These are phyloP conservation scores for Adelges cooleyi DNA, from an alignment of 1,140 invertebrate species.

Conservation along the genomic window DNA sequence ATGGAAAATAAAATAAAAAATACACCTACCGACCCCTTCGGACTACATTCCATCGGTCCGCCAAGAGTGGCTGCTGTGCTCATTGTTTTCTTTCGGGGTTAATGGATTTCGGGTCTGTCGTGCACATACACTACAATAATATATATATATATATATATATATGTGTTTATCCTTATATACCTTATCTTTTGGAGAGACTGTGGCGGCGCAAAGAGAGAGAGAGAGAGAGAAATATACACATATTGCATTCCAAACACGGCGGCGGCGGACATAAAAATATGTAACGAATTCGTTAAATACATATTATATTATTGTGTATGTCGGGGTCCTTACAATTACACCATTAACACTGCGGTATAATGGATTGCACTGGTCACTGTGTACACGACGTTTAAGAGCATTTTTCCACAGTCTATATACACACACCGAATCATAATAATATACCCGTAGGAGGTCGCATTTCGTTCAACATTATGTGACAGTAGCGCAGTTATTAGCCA, in stretches of 20 bases:
- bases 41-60: slow-evolving; percentile 20
- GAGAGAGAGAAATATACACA: not conserved
- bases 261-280: not conserved
- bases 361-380: no score
- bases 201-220: not conserved
- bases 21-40: slow-evolving; percentile 23
- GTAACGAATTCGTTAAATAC: slow-evolving; percentile 1
- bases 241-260: slow-evolving; percentile 14
- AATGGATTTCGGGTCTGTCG: slow-evolving; percentile 25
- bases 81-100: slow-evolving; percentile 29
- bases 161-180: no score
- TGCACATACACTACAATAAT: not conserved
- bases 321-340: no score
- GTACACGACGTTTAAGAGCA: no score
- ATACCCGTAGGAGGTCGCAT: no score
- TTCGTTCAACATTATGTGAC: no score
- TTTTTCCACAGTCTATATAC: no score
- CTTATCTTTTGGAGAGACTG: not conserved
- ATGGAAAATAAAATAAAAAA: not conserved
- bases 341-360: no score
- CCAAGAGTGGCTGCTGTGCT: not conserved
- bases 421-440: no score
- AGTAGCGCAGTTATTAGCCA: no score
- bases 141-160: not conserved
- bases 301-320: no score